Base-by-base conservation (phyloP, 92 coral and sea anemone species). In the Phenganax subtilis region DNA sequence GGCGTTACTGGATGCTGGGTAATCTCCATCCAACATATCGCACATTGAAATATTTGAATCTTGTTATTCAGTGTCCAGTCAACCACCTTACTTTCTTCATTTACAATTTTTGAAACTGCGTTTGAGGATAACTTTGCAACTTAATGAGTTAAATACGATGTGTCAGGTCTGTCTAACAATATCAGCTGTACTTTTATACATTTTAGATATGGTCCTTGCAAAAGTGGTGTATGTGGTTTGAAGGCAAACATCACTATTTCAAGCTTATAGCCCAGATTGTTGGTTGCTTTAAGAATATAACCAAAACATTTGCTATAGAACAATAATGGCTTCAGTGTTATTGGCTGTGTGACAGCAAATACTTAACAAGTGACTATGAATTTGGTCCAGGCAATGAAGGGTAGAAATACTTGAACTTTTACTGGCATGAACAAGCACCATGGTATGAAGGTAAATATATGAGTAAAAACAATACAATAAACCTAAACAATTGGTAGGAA, bases 221-320 rank as follows among this genome's bases (percentile, higher is more conserved):
- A 51, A 84, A 69, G 37, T 80, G 88, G 88, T 85, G 88, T 55
- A 68, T 85, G 85, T 16, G 81, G 27, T 85, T 85, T 51, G 88
- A 85, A 58, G 88, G 85, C n/a, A 85, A 85, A 74, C 88, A 85
- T 16, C 52, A 44, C 14, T 72, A 78, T 20, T 85, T 80, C 44
- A 85, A 85, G 20, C 55, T 9, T 16, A 29, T 85, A 12, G 84
- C 88, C 0, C 74, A 80, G 9, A 75, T 57, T 52, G 81, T 85
- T 66, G 64, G 53, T 51, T 77, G 81, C 64, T 85, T 71, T 60
- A 85, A 85, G 65, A 85, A 85, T 44, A 85, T 85, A 25, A 20
- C 52, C 10, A 55, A 47, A 44, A 63, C 86, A 6, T 75, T 86
- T 12, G 86, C 89, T 30, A 30, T 9, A 8, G 75, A 86, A 66